These are phyloP conservation scores for Bovichtus diacanthus DNA, from an alignment of 2,797 vertebrate genomes.

Conservation along the genomic window DNA sequence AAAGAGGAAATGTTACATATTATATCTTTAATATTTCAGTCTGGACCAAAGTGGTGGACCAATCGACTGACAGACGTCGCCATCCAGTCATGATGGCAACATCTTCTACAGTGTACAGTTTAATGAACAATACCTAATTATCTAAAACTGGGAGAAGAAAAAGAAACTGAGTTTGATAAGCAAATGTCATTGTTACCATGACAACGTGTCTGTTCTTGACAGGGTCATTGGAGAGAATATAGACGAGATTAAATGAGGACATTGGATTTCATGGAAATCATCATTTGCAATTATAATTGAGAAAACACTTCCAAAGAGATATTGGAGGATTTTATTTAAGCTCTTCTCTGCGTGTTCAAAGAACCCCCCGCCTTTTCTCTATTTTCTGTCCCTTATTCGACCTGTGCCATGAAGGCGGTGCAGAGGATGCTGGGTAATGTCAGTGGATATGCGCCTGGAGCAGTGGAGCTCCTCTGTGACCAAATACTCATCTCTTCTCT, in stretches of 20 bases:
- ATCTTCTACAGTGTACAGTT: not conserved
- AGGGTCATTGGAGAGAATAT: not conserved
- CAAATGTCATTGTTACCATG: not conserved
- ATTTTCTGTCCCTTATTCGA: not conserved
- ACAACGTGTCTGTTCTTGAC: not conserved
- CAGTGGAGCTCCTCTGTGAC: conserved; percentile 71
- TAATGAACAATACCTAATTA: too few relatives aligned
- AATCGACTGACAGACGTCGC: too few relatives aligned
- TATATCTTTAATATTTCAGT: too few relatives aligned
- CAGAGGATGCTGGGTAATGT: conserved; percentile 52
- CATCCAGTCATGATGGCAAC: too few relatives aligned
- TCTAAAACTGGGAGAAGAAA: not conserved
- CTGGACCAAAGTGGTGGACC: too few relatives aligned
- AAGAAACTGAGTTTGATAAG: not conserved
- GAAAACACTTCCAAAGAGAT: conserved; percentile 11
- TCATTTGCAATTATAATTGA: conserved; percentile 48
- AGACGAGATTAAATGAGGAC: conserved; percentile 11
- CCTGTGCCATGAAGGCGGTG: conserved; percentile 1
- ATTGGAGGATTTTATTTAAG: conserved; percentile 34
- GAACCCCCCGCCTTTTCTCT: not conserved
- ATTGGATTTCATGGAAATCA: conserved; percentile 27
- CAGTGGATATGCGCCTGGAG: conserved; percentile 58
- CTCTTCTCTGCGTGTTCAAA: conserved; percentile 21
- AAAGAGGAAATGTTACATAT: too few relatives aligned
- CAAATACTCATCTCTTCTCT: conserved; percentile 69